Conservation (phyloP, 2,888 invertebrate genomes). For the Norana najaformis region DNA sequence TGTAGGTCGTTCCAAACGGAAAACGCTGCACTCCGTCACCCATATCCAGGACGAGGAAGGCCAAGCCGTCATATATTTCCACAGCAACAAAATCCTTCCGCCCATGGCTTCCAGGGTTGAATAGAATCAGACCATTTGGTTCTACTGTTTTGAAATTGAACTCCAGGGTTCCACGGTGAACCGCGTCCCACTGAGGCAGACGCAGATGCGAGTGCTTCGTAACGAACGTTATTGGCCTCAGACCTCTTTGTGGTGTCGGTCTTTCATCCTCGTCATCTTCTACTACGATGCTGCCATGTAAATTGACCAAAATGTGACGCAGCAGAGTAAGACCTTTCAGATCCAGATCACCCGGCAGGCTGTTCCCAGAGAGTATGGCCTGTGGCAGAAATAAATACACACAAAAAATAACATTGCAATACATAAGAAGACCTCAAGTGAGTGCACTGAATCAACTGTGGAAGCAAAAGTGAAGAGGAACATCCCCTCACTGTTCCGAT, state of each 20-base stretch:
- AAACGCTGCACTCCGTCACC: conserved; percentile 49
- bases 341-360: conserved; percentile 38
- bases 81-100: conserved; percentile 50
- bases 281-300: conserved; percentile 51
- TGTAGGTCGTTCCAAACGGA: conserved; percentile 38
- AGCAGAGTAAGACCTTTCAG: conserved; percentile 35
- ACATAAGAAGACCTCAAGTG: not conserved
- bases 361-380: conserved; percentile 36
- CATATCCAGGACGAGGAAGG: conserved; percentile 50
- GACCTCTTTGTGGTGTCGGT: not conserved
- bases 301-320: conserved; percentile 44
- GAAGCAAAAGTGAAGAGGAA: not conserved
- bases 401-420: no score
- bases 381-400: conserved; percentile 25
- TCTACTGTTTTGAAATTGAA: conserved; percentile 55
- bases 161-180: conserved; percentile 45
- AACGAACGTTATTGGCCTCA: conserved; percentile 41
- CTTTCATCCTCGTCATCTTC: conserved; percentile 44
- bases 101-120: conserved; percentile 29
- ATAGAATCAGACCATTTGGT: conserved; percentile 51
- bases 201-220: conserved; percentile 35
- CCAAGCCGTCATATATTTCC: conserved; percentile 56
- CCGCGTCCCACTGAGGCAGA: conserved; percentile 39
- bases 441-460: not conserved
- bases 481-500: no score